A percentile compares a stretch with the other conserved stretches of the same genome.
Conservation (phyloP, 2,113 vertebrate genomes). For the Boulengerochromis microlepis region DNA sequence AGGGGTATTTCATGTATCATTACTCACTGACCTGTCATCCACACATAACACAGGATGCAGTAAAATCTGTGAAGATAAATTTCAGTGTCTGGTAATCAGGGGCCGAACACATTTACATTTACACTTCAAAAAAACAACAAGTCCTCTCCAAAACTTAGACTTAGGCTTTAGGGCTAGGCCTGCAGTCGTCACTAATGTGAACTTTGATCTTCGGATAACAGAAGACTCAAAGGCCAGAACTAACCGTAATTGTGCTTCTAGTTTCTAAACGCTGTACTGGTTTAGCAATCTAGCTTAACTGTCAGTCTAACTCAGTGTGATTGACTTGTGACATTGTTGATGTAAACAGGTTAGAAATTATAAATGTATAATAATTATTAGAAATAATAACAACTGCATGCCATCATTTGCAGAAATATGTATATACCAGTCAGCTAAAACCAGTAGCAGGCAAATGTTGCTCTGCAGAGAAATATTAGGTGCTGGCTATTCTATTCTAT, state of each 20-base stretch:
- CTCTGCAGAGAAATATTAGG: not conserved
- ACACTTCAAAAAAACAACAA: not conserved
- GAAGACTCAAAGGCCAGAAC: not conserved
- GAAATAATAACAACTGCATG: not conserved
- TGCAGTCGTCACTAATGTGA: not conserved
- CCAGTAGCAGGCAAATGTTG: not conserved
- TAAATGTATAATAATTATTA: not conserved
- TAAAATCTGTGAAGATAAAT: not conserved
- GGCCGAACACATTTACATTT: not conserved
- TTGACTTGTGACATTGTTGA: not conserved
- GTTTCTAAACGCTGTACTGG: not conserved
- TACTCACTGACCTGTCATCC: constrained; percentile 8
- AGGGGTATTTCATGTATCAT: constrained; percentile 6
- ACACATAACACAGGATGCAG: not conserved
- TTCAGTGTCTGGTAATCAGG: not conserved
- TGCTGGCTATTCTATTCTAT: not conserved
- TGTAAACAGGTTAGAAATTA: not conserved
- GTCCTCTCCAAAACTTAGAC: not conserved
- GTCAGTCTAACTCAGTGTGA: not conserved
- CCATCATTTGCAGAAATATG: not conserved
- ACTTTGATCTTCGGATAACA: not conserved
- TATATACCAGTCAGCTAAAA: not conserved
- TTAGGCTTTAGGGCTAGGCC: not conserved
- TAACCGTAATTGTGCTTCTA: not conserved
- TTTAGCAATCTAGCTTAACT: not conserved